phyloP scores from a whole-genome alignment of 2,797 vertebrate genomes.

The Dermochelys coriacea region DNA sequence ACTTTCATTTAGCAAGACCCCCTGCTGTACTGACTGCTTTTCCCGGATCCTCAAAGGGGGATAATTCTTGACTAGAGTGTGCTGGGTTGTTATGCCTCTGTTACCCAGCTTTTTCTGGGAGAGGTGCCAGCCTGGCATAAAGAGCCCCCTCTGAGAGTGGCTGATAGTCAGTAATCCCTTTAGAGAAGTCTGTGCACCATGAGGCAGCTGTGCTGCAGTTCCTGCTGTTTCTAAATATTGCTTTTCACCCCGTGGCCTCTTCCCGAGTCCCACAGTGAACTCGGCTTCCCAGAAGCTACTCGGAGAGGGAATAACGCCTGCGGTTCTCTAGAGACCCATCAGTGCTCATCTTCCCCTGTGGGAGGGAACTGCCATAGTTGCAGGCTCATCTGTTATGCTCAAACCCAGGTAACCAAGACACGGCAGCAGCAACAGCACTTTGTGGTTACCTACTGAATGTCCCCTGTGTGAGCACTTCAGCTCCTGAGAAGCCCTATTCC shows the following conservation, averaged over 20 bases:
- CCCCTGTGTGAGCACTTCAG: background rate
- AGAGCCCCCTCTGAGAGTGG: constrained; percentile 29
- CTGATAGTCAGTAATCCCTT: constrained; percentile 53
- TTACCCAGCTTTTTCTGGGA: constrained; percentile 1
- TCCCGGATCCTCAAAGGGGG: rapidly evolving
- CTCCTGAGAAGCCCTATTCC: background rate
- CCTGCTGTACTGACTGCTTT: background rate
- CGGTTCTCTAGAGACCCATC: background rate
- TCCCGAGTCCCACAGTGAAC: background rate
- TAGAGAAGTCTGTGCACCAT: background rate
- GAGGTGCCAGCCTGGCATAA: background rate
- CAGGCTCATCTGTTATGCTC: background rate
- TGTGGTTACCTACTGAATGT: background rate
- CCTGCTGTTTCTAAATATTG: constrained; percentile 41
- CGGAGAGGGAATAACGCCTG: background rate
- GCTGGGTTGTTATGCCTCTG: background rate
- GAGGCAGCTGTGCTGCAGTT: constrained; percentile 10
- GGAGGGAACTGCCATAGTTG: background rate
- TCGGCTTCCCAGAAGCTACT: constrained; percentile 29
- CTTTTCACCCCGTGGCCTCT: constrained; percentile 42
- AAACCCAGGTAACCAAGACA: background rate
- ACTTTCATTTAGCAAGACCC: background rate
- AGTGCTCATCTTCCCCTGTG: background rate
- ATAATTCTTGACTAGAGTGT: background rate
- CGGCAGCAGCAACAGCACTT: background rate